Evolutionary conservation across 2,113 vertebrate genomes (phyloP).

Genomic region (Menidia beryllina): DNA sequence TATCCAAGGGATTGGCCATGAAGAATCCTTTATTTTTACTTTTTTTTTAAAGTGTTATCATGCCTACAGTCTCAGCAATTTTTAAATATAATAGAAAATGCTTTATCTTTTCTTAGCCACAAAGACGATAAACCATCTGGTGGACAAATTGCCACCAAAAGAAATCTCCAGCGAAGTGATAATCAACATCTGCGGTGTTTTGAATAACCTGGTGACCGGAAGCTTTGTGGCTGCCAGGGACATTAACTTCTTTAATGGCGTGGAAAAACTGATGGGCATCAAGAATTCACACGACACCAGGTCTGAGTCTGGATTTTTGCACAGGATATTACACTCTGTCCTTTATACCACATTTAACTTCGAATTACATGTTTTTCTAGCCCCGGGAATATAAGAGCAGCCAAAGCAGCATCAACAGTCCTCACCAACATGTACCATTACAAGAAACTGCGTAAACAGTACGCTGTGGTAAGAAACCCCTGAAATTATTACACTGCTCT

Average conservation of each 20-base stretch:
- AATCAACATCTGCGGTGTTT: conserved; percentile 90
- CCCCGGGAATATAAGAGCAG: conserved; percentile 81
- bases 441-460: conserved; percentile 90
- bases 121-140: conserved; percentile 87
- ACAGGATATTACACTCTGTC: neutral
- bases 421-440: conserved; percentile 95
- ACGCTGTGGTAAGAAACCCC: conserved; percentile 81
- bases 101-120: conserved; percentile 80
- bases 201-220: conserved; percentile 92
- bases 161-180: conserved; percentile 82
- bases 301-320: conserved; percentile 42
- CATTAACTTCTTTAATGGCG: conserved; percentile 87
- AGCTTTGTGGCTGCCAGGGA: conserved; percentile 87
- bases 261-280: conserved; percentile 89
- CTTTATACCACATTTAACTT: conserved; percentile 7
- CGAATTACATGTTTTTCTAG: conserved; percentile 68
- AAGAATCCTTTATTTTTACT: too few relatives aligned
- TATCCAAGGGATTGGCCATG: too few relatives aligned
- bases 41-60: too few relatives aligned
- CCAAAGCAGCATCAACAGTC: conserved; percentile 88
- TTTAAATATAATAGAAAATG: neutral
- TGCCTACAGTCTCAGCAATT: too few relatives aligned
- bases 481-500: neutral
- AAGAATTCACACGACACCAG: conserved; percentile 83
- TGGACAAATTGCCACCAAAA: conserved; percentile 86